phyloP scores from a whole-genome alignment of 23 tunicate genomes.

The Halocynthia roretzi region DNA sequence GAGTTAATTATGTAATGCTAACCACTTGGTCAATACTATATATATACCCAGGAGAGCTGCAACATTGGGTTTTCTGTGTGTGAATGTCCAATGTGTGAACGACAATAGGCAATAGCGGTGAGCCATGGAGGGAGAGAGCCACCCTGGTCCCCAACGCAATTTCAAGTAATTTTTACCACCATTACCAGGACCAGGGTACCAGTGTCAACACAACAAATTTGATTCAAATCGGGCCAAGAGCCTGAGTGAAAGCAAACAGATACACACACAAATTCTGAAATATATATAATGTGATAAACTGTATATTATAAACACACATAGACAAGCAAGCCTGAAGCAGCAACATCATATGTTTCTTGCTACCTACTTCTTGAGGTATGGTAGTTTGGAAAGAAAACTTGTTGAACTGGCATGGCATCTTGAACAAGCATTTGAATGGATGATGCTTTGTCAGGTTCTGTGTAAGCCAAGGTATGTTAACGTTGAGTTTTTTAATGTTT shows the following conservation, averaged over 20 bases:
- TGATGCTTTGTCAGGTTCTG: conserved; percentile 49
- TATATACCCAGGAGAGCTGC: conserved; percentile 1
- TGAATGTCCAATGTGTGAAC: neutral
- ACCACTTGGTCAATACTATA: too few species aligned
- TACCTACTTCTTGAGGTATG: conserved; percentile 60
- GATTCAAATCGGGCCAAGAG: too few species aligned
- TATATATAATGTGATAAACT: too few species aligned
- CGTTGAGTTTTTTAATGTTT: neutral
- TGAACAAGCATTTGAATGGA: conserved; percentile 39
- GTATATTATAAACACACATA: neutral
- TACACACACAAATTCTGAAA: too few species aligned
- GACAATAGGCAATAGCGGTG: too few species aligned
- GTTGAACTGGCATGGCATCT: conserved; percentile 77
- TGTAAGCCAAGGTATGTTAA: conserved; percentile 67
- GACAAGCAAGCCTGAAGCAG: conserved; percentile 29
- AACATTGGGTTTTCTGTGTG: conserved; percentile 1
- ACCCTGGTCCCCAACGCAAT: too few species aligned
- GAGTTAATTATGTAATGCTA: too few species aligned
- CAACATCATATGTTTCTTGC: conserved; percentile 44
- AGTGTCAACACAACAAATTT: too few species aligned
- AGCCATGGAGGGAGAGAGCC: too few species aligned
- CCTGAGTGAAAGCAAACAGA: too few species aligned
- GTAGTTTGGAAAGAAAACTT: conserved; percentile 53
- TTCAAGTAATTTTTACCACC: too few species aligned
- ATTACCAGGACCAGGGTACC: too few species aligned